These are phyloP conservation scores for Ariopsis seemanni DNA, from an alignment of 2,113 vertebrate genomes.

Conservation along the genomic window DNA sequence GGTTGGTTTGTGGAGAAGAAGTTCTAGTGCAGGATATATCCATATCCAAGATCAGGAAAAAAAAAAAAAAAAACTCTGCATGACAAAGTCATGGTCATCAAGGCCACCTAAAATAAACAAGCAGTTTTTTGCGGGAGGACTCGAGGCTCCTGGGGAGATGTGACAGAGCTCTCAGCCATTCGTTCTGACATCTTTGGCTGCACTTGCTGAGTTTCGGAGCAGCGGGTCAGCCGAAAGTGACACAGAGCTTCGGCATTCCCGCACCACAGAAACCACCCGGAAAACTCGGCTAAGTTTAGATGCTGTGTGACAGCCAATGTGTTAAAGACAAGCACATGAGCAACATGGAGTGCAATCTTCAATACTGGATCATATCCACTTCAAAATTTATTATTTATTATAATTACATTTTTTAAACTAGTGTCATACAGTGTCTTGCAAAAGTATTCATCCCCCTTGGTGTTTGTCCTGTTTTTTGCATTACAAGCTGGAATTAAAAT, in stretches of 20 bases:
- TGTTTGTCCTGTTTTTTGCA: too few relatives aligned
- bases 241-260: conserved; percentile 58
- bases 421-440: too few relatives aligned
- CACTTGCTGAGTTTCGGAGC: conserved; percentile 59
- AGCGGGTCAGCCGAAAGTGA: conserved; percentile 63
- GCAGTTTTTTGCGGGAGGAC: conserved; percentile 49
- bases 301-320: conserved; percentile 42
- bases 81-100: conserved; percentile 37
- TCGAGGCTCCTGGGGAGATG: conserved; percentile 48
- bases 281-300: conserved; percentile 40
- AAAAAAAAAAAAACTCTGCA: neutral
- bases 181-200: conserved; percentile 58
- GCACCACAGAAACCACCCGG: conserved; percentile 54
- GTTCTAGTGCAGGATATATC: neutral
- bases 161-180: conserved; percentile 55
- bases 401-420: too few relatives aligned
- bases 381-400: too few relatives aligned
- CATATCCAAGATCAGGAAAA: neutral
- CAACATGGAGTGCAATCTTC: neutral
- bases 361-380: neutral
- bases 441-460: too few relatives aligned
- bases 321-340: neutral
- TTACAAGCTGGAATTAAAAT: too few relatives aligned
- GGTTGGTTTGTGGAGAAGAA: neutral
- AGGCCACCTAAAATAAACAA: conserved; percentile 56